phyloP scores from a whole-genome alignment of 2,888 invertebrate genomes.

The Pammene aurita region DNA sequence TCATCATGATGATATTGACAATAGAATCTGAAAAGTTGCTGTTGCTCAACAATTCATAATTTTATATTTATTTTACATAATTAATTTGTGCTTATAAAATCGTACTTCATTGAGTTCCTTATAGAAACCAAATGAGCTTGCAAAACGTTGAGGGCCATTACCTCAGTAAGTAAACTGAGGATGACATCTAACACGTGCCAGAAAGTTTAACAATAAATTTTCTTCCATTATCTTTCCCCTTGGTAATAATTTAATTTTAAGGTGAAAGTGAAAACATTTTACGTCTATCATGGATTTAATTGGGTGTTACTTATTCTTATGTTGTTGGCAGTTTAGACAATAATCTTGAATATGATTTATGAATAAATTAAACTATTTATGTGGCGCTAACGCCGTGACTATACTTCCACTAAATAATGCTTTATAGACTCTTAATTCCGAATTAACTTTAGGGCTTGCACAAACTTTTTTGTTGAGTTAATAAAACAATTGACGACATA shows the following conservation, averaged over 20 bases:
- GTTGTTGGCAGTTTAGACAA: background rate
- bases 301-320: background rate
- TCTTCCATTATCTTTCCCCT: constrained; percentile 23
- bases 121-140: background rate
- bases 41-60: too few relatives aligned
- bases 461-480: too few relatives aligned
- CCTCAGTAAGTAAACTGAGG: constrained; percentile 17
- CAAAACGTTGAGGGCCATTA: constrained; percentile 13
- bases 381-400: too few relatives aligned
- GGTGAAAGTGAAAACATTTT: constrained; percentile 24
- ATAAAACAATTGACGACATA: too few relatives aligned
- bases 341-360: background rate
- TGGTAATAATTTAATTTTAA: constrained; percentile 16
- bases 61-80: background rate
- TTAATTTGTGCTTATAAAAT: background rate
- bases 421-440: too few relatives aligned
- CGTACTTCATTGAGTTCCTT: background rate
- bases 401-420: too few relatives aligned
- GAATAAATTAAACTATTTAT: too few relatives aligned
- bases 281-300: constrained; percentile 4
- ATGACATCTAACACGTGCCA: constrained; percentile 21
- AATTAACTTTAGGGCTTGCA: too few relatives aligned
- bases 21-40: too few relatives aligned
- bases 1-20: too few relatives aligned
- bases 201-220: constrained; percentile 31